Percentiles rank a stretch among this genome's conserved stretches.
Conservation (phyloP, 2,797 vertebrate species). For the Pangasius larnaudii region DNA sequence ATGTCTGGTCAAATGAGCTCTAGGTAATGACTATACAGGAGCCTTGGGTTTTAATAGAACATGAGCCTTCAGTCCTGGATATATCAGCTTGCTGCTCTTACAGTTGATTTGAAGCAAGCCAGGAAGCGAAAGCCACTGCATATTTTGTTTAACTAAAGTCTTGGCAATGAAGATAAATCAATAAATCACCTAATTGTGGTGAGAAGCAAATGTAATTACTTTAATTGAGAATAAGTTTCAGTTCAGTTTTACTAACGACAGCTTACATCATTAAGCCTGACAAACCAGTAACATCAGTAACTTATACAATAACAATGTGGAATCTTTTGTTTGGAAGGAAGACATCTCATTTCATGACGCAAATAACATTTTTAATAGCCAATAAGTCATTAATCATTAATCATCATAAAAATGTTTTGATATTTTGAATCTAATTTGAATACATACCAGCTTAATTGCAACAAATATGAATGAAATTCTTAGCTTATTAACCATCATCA, state of each 20-base stretch:
- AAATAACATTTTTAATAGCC: neutral
- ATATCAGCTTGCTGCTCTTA: conserved; percentile 17
- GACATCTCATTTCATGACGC: neutral
- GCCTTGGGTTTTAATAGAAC: conserved; percentile 30
- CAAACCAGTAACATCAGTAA: neutral
- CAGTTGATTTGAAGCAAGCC: neutral
- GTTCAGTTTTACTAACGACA: neutral
- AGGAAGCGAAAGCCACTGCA: neutral
- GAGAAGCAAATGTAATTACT: neutral
- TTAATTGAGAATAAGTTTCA: neutral
- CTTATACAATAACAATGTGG: neutral
- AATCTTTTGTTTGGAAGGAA: neutral
- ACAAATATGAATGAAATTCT: neutral
- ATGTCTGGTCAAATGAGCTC: conserved; percentile 19
- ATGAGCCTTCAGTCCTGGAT: conserved; percentile 20
- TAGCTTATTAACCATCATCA: neutral
- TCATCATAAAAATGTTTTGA: neutral
- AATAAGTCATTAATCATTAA: neutral
- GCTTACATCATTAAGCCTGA: neutral
- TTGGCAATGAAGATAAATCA: neutral
- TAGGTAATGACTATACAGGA: conserved; percentile 34
- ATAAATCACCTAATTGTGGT: neutral
- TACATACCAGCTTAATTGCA: neutral
- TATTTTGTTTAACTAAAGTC: neutral
- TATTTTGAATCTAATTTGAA: neutral